Base-by-base conservation (phyloP, 2,113 vertebrate species). In the Sarotherodon lohbergeri region DNA sequence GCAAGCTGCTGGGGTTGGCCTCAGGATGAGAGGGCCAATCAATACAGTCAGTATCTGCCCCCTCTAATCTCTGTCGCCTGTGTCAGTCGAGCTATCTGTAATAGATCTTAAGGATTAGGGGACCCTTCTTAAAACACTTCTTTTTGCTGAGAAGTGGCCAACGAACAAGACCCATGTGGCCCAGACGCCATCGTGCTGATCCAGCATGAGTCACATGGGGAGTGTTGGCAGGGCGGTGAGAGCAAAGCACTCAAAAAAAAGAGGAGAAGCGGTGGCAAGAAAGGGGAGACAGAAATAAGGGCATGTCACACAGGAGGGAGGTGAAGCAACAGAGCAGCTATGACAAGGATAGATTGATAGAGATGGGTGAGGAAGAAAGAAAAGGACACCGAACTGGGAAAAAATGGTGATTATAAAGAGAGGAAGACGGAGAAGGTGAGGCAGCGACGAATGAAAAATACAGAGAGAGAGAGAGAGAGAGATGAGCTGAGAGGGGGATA, bases 91-190 rank as follows among this genome's bases (percentile, higher is more conserved):
- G 84, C 94, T 96, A 96, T 97, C 96, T 96, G 95, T 96, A 96
- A 97, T 97, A 96, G 96, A 97, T 96, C 96, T 96, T 90, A 83
- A 92, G 96, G 96, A 97, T 96, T 97, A 96, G 93, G 79, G 88
- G 63, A 41, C 73, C 71, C 90, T 95, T 94, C 92, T 93, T 96
- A 95, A 96, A 88, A 95, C 95, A 96, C 95, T 95, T 93, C 84
- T 86, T 89, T 91, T 90, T 87, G 76, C 91, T 88, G 91, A 93
- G 91, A 85, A 92, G 91, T 86, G 88, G 88, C 59, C 12, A 4
- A 41, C 82, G 41, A 80, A 5, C 73, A 76, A 84, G 87, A 89
- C 89, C 87, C 91, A 66, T 22, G 80, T 22, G 84, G 83, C 61
- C 78, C 80, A 66, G 50, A 83, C 57, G 17, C 84, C 81, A 92